A percentile compares a stretch with the other conserved stretches of the same genome.
These are phyloP conservation scores for Otolemur garnettii DNA, from an alignment of 2,113 vertebrate genomes.

Conservation along the genomic window DNA sequence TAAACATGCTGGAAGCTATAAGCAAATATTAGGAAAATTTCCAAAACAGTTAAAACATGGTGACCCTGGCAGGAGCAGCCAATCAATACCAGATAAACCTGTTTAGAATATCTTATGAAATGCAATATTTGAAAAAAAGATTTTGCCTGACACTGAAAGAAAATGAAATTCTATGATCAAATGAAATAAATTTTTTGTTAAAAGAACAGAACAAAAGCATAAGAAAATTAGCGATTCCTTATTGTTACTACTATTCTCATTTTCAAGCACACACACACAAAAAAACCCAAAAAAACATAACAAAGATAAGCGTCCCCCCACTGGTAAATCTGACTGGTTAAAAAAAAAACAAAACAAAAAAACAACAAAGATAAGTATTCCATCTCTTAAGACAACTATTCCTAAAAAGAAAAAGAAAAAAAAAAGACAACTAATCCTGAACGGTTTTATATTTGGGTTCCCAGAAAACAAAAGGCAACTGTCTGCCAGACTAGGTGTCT, in stretches of 20 bases:
- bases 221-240: conserved; percentile 61
- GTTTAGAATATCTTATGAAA: conserved; percentile 60
- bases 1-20: conserved; percentile 65
- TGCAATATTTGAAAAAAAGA: conserved; percentile 49
- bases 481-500: not conserved
- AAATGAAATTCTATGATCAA: conserved; percentile 53
- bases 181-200: conserved; percentile 37
- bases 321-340: too few species aligned
- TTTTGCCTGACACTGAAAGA: conserved; percentile 53
- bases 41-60: conserved; percentile 58
- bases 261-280: not conserved
- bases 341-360: not conserved
- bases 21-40: conserved; percentile 61
- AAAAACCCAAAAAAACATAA: not conserved
- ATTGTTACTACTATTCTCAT: not conserved
- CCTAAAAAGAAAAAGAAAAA: not conserved
- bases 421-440: conserved; percentile 23
- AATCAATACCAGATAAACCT: conserved; percentile 63
- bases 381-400: conserved; percentile 29
- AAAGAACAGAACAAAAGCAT: conserved; percentile 30
- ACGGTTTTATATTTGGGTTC: not conserved
- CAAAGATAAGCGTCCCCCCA: not conserved
- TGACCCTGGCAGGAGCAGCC: conserved; percentile 49
- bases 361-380: not conserved
- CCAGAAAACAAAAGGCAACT: conserved; percentile 38